Base-by-base conservation (phyloP, 2,797 vertebrate genomes). In the Cirrhinus mrigala region DNA sequence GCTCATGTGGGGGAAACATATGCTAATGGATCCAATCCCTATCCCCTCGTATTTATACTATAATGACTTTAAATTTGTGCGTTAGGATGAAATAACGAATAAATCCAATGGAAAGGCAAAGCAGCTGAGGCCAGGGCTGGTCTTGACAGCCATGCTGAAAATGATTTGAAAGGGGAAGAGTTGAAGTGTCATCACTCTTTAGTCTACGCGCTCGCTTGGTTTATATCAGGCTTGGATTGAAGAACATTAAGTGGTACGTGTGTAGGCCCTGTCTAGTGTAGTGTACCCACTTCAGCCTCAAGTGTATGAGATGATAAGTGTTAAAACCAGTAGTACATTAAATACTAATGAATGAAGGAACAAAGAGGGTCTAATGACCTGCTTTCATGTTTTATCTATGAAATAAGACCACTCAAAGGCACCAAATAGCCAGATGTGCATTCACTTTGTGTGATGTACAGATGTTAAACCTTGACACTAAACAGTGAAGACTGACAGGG, bases 21-120 rank as follows among this genome's bases (percentile, higher is more conserved):
- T 90, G 89, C 88, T 92, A 91, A 92, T 91, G 89, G 85, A 44
- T 62, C 85, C 90, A 87, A 89, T 87, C 83, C 85, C 83, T 78
- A 86, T 90, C 86, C 50, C 64, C 86, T 87, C 73, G 78, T 86
- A 89, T 91, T 91, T 89, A 89, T 86, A 64, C 83, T 69, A 86
- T 92, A 89, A 91, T 91, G 83, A 85, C 90, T 91, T 92, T 92
- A 90, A 86, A 86, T 90, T 86, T 86, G 86, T 58, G 83, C 86
- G 71, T 91, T 91, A 89, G 88, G 89, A 86, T 83, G 60, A 89
- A 83, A 89, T 84, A 81, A 86, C 44, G 77, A 86, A 86, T 89
- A 89, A 90, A 89, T 90, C 87, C 62, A 71, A 75, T 70, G 84
- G 79, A 82, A 83, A 87, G 87, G 82, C 58, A 48, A 79, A 87